Percentiles rank a stretch among this genome's conserved stretches.
phyloP scores from a whole-genome alignment of 2,113 vertebrate species.

The Nothobranchius kuhntae region DNA sequence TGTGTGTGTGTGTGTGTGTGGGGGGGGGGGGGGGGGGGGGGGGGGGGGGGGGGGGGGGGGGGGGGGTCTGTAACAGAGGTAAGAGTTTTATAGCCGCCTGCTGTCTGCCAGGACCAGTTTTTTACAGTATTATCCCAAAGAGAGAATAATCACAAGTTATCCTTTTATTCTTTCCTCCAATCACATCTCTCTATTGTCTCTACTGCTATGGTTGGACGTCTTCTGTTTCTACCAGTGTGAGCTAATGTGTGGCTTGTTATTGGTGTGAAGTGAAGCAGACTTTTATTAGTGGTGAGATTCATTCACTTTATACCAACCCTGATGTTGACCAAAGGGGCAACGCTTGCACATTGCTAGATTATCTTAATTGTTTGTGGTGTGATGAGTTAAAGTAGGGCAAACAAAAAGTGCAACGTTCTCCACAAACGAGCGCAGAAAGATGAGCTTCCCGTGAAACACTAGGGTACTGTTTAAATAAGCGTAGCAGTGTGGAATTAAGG shows the following conservation, averaged over 20 bases:
- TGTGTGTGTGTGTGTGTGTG: slow-evolving; percentile 10
- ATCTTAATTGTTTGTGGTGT: neutral
- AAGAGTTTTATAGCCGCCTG: neutral
- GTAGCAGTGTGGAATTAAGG: slow-evolving; percentile 65
- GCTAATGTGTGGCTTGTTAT: slow-evolving; percentile 25
- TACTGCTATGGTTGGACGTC: neutral
- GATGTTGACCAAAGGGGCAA: neutral
- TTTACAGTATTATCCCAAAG: neutral
- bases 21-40: too few species aligned
- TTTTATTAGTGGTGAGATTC: slow-evolving; percentile 9
- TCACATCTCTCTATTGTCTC: too few species aligned
- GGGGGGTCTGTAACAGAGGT: slow-evolving; percentile 39
- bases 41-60: too few species aligned
- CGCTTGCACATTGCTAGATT: neutral
- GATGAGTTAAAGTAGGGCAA: slow-evolving; percentile 33
- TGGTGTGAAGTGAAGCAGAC: neutral
- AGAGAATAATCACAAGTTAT: slow-evolving; percentile 4
- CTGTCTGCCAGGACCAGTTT: too few species aligned
- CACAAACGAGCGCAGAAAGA: slow-evolving; percentile 40
- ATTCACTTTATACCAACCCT: slow-evolving; percentile 2
- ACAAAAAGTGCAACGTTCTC: slow-evolving; percentile 16
- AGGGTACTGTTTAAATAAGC: slow-evolving; percentile 63
- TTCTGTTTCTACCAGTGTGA: slow-evolving; percentile 24
- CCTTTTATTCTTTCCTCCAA: slow-evolving; percentile 10
- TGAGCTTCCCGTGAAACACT: slow-evolving; percentile 49